phyloP scores from a whole-genome alignment of 2,113 vertebrate species.

The Tragelaphus scriptus region DNA sequence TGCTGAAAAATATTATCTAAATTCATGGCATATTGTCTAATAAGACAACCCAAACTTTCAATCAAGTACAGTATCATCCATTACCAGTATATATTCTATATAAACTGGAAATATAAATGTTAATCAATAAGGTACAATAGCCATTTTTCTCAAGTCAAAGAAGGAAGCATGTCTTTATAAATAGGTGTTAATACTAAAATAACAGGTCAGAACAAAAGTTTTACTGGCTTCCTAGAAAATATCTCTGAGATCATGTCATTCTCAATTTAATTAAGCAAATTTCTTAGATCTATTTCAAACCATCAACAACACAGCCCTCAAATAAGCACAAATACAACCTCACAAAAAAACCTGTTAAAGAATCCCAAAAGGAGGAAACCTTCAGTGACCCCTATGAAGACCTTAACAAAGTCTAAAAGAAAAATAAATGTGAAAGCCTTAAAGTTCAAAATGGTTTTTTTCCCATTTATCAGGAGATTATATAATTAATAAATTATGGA shows the following conservation, averaged over 20 bases:
- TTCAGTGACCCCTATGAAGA: not conserved
- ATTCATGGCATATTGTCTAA: not conserved
- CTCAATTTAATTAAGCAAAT: not conserved
- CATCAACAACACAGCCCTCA: not conserved
- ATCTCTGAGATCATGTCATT: not conserved
- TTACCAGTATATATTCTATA: not conserved
- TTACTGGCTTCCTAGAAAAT: not conserved
- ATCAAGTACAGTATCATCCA: not conserved
- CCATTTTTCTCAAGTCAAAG: not conserved
- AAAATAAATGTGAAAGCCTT: not conserved
- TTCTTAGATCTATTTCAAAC: not conserved
- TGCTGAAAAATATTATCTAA: not conserved
- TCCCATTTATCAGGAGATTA: not conserved
- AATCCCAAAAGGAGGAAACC: not conserved
- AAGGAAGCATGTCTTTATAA: not conserved
- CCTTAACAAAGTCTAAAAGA: not conserved
- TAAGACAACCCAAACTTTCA: not conserved
- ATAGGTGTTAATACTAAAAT: not conserved
- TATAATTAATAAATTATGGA: not conserved
- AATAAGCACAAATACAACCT: not conserved
- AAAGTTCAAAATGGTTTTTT: not conserved
- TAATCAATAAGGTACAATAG: not conserved
- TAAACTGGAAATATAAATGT: not conserved
- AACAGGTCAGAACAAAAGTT: not conserved
- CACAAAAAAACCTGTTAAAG: not conserved